Conservation (phyloP, 1,140 invertebrate genomes). For the Himalopsyche phryganea region DNA sequence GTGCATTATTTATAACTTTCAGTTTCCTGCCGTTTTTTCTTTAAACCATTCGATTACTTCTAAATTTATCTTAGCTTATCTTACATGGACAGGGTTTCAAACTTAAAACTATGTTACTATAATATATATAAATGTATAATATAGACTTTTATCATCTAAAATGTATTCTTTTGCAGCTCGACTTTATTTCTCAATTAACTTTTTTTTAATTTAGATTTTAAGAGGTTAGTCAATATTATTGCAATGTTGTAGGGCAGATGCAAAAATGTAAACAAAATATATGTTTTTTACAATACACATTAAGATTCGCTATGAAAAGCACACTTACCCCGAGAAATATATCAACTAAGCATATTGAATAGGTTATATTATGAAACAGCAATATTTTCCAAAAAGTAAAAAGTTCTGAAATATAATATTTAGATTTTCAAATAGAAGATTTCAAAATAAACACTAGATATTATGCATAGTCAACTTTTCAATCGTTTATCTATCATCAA, state of each 20-base stretch:
- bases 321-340: constrained; percentile 1
- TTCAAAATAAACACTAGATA: background rate
- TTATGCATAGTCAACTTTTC: background rate
- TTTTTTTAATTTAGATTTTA: background rate
- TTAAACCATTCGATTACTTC: constrained; percentile 18
- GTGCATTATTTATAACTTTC: constrained; percentile 24
- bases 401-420: background rate
- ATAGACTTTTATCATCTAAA: constrained; percentile 17
- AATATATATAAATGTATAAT: constrained; percentile 22
- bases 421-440: background rate
- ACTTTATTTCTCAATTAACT: background rate
- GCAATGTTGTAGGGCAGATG: background rate
- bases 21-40: constrained; percentile 10
- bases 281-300: constrained; percentile 6
- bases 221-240: background rate
- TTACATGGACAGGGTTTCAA: constrained; percentile 35
- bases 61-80: constrained; percentile 29
- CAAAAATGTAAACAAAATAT: constrained; percentile 20
- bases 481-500: no score
- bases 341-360: background rate
- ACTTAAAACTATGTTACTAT: constrained; percentile 30
- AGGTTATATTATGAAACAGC: background rate
- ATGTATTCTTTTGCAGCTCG: constrained; percentile 12
- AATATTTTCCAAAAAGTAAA: background rate
- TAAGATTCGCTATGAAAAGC: no score